Evolutionary conservation across 2,888 invertebrate species (phyloP), one percentile per base, ranked within the genome.

Genomic region (Quadroppia sp.): DNA sequence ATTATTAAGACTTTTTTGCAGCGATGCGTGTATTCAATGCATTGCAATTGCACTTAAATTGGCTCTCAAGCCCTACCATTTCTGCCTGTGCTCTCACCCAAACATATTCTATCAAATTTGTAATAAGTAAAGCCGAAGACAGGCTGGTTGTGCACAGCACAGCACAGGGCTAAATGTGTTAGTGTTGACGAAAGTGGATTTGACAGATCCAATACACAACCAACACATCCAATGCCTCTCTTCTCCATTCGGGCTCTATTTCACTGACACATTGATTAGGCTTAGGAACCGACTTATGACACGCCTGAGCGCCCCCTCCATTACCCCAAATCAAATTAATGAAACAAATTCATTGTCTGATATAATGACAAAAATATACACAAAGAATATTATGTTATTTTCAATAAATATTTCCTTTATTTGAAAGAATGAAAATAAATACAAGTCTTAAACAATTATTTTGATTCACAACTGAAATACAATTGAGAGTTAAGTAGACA

Each of bases 261-360:
- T 61, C 32, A 32, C 23, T 61, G 61, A 61, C 61, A 61, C 61
- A 30, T 61, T 61, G 61, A 61, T 61, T 61, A 61, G 61, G 61
- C 61, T 61, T 61, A 61, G 53, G 23, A 53, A 25, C n/a, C 20
- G 7, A 53, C 53, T 53, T 53, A 25, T 53, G 28, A 53, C 13
- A 20, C 53, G 53, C 53, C 9, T 53, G 23, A 53, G 17, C 17
- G 53, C 13, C 3, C 53, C 23, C 53, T 6, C 53, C 28, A 53
- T 53, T 53, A 53, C 23, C 53, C 23, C 45, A 15, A 45, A 15
- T 45, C 45, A 36, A 36, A 36, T 36, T 36, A 36, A 36, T 36
- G 36, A 36, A 36, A 36, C 36, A 36, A 36, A 7, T 7, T 4
- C 9, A 36, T 36, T 36, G 36, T 36, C 9, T 36, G 9, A 9